Base-by-base conservation (phyloP, 53 echinoderm and acorn worm species). In the Actinopyga echinites region DNA sequence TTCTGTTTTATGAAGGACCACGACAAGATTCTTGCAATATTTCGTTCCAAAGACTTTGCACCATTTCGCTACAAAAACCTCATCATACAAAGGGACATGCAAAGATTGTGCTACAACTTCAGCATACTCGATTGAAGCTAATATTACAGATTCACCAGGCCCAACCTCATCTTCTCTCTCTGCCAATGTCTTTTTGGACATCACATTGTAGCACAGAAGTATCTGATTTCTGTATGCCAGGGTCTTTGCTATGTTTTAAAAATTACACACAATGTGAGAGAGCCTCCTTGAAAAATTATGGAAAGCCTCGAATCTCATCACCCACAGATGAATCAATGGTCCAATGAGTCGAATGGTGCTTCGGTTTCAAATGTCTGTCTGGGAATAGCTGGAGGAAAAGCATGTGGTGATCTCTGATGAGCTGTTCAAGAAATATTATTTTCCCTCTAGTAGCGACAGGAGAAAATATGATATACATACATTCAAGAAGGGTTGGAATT, bases 291-390 rank as follows among this genome's bases (percentile, higher is more conserved):
- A 79, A 54, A 63, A 80, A 33, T 87, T 84, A 49, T 91, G 87
- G 4, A 84, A 84, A 3, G 88, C 91, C 30, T 87, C 91, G 44
- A 88, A 88, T 33, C 85, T 20, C 87, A 91, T 80, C 8, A 42
- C 79, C 88, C 91, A 87, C 17, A 69, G 74, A 30, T 85, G 62
- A 15, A 64, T 61, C 0, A 85, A 64, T 1, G 91, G 91, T 0
- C 85, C 91, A 73, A 84, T 53, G 3, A 26, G 23, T 22, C 42
- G 35, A 12, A 91, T 92, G 92, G 52, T 88, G 88, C 30, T 92
- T 92, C 6, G 88, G 92, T 8, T 84, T 85, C 8, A 92, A 69
- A 78, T 91, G 82, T 10, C 75, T 26, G 9, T 60, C 55, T 19
- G 77, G 88, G 68, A 88, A 88, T 11, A 88, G 74, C 55, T 88